These are phyloP conservation scores for Macrobrachium rosenbergii DNA, from an alignment of 1,140 invertebrate genomes.

Conservation along the genomic window DNA sequence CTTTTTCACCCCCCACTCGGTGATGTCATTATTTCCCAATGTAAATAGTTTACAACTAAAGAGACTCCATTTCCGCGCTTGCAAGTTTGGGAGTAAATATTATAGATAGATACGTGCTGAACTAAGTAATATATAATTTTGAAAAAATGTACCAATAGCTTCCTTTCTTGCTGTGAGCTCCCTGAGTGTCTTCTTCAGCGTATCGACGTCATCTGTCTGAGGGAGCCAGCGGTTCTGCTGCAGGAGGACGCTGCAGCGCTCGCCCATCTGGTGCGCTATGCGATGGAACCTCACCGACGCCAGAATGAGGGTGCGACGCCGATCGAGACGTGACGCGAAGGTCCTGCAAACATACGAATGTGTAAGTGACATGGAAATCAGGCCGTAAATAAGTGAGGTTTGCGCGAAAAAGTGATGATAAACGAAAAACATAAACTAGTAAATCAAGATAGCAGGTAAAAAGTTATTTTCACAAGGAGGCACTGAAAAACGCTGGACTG, in stretches of 20 bases:
- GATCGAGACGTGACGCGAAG: slow-evolving; percentile 82
- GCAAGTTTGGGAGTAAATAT: no score
- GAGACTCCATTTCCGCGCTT: no score
- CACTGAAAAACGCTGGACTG: no score
- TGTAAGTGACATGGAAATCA: neutral
- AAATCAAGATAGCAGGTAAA: no score
- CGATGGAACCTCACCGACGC: slow-evolving; percentile 83
- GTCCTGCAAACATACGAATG: slow-evolving; percentile 79
- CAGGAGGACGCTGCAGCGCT: slow-evolving; percentile 61
- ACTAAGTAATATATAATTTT: no score
- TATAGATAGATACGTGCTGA: no score
- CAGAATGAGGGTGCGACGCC: slow-evolving; percentile 81
- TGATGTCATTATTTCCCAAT: no score
- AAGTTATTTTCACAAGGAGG: no score
- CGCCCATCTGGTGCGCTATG: slow-evolving; percentile 78
- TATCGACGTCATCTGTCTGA: slow-evolving; percentile 54
- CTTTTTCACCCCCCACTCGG: no score
- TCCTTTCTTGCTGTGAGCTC: slow-evolving; percentile 65
- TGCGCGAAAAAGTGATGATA: neutral
- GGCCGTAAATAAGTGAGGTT: neutral
- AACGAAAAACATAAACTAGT: no score
- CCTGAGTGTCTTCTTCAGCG: slow-evolving; percentile 61
- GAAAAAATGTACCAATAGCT: slow-evolving; percentile 52
- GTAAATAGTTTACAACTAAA: no score
- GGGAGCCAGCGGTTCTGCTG: slow-evolving; percentile 61